Evolutionary conservation across 2,113 vertebrate genomes (phyloP).

Genomic region (Trematomus loennbergii): DNA sequence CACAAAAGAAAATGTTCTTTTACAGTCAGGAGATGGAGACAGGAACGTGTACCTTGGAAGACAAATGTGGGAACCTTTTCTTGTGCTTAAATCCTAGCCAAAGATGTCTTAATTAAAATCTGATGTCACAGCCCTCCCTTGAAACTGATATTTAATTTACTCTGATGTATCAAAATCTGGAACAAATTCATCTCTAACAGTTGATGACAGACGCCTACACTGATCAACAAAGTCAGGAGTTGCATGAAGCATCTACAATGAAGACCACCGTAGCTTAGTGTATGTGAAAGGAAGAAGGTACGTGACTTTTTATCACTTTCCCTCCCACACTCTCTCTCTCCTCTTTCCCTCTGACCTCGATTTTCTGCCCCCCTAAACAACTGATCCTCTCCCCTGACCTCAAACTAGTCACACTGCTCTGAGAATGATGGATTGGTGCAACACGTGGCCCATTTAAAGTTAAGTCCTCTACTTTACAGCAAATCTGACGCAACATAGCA

Average conservation of each 20-base stretch:
- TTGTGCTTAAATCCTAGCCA: background rate
- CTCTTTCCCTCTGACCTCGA: slow-evolving; percentile 66
- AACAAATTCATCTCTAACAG: background rate
- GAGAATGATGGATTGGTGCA: slow-evolving; percentile 67
- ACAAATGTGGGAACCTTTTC: background rate
- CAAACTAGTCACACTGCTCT: slow-evolving; percentile 46
- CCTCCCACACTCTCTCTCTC: slow-evolving; percentile 49
- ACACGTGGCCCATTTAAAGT: slow-evolving; percentile 72
- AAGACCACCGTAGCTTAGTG: slow-evolving; percentile 13
- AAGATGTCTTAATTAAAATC: slow-evolving; percentile 3
- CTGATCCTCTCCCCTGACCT: slow-evolving; percentile 62
- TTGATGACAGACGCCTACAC: background rate
- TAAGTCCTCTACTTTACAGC: slow-evolving; percentile 57
- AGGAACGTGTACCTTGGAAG: background rate
- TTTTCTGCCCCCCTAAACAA: slow-evolving; percentile 62
- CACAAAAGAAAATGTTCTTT: slow-evolving; percentile 7
- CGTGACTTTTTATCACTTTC: slow-evolving; percentile 53
- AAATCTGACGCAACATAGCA: slow-evolving; percentile 53
- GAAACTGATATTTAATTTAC: slow-evolving; percentile 1
- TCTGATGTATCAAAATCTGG: slow-evolving; percentile 16
- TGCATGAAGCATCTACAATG: background rate
- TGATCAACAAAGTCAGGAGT: background rate
- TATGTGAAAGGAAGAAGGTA: slow-evolving; percentile 4
- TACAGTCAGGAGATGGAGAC: background rate
- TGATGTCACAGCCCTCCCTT: slow-evolving; percentile 14